A percentile compares a stretch with the other conserved stretches of the same genome.
Conservation (phyloP, 2,888 invertebrate species). For the Operophtera brumata region DNA sequence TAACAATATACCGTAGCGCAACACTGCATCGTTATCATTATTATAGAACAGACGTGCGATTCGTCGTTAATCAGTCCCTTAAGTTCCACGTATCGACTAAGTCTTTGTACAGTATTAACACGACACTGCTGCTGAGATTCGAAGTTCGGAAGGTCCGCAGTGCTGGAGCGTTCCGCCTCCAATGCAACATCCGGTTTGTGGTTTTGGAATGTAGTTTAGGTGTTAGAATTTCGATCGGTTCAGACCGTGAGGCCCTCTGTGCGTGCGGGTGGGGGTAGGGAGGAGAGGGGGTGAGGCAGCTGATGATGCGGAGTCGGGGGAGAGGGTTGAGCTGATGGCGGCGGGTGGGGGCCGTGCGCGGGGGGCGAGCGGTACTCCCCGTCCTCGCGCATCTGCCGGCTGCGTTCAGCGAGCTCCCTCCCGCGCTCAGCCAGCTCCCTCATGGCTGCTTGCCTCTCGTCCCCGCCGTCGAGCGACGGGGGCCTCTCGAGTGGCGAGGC, state of each 20-base stretch:
- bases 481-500: constrained; percentile 76
- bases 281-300: constrained; percentile 76
- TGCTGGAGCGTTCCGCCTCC: constrained; percentile 36
- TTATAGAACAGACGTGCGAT: constrained; percentile 55
- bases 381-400: constrained; percentile 77
- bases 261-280: constrained; percentile 82
- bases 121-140: constrained; percentile 42
- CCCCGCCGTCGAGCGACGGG: constrained; percentile 68
- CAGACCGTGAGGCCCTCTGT: constrained; percentile 88
- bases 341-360: constrained; percentile 60
- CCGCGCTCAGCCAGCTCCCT: constrained; percentile 79
- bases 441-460: constrained; percentile 74
- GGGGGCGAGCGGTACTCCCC: constrained; percentile 72
- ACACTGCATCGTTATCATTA: constrained; percentile 54
- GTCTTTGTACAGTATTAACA: constrained; percentile 71
- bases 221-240: constrained; percentile 42
- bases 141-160: constrained; percentile 31
- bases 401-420: constrained; percentile 75
- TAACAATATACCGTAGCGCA: constrained; percentile 73
- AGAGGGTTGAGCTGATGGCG: constrained; percentile 75
- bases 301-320: constrained; percentile 75
- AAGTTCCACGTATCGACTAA: constrained; percentile 48
- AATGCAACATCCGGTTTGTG: constrained; percentile 30
- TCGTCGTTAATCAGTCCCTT: constrained; percentile 58
- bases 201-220: constrained; percentile 59